Conservation (phyloP, 2,888 invertebrate genomes). For the Lycaena phlaeas region DNA sequence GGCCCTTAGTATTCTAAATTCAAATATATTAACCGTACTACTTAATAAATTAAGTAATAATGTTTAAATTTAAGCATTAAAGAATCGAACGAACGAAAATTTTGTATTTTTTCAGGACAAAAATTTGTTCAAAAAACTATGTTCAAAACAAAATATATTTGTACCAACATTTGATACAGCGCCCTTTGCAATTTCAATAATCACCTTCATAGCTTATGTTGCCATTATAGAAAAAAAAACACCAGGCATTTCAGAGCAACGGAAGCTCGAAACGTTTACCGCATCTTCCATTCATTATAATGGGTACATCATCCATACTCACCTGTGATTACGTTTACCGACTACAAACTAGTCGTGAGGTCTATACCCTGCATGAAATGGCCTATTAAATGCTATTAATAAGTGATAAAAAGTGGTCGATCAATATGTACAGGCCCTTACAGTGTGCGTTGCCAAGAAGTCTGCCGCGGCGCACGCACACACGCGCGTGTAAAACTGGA, state of each 20-base stretch:
- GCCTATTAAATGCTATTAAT: constrained; percentile 25
- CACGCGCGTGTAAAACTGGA: constrained; percentile 38
- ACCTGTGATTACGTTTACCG: constrained; percentile 20
- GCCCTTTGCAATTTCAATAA: background rate
- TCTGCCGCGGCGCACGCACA: constrained; percentile 41
- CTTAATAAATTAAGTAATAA: no score
- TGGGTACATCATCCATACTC: constrained; percentile 17
- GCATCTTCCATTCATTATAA: constrained; percentile 1
- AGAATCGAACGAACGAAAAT: no score
- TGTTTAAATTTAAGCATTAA: no score
- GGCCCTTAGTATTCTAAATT: no score
- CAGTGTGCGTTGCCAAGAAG: constrained; percentile 44
- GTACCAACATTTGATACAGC: no score
- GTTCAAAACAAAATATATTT: no score
- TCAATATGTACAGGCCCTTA: constrained; percentile 23
- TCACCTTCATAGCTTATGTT: no score
- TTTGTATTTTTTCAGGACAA: no score
- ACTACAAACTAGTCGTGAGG: constrained; percentile 20
- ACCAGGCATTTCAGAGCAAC: background rate
- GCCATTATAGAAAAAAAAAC: background rate
- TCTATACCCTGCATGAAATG: constrained; percentile 19
- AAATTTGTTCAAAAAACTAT: no score
- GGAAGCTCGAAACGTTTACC: constrained; percentile 4
- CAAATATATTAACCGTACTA: no score
- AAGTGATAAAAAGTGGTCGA: constrained; percentile 22